phyloP scores from a whole-genome alignment of 2,797 vertebrate genomes.

The Setipinna tenuifilis region DNA sequence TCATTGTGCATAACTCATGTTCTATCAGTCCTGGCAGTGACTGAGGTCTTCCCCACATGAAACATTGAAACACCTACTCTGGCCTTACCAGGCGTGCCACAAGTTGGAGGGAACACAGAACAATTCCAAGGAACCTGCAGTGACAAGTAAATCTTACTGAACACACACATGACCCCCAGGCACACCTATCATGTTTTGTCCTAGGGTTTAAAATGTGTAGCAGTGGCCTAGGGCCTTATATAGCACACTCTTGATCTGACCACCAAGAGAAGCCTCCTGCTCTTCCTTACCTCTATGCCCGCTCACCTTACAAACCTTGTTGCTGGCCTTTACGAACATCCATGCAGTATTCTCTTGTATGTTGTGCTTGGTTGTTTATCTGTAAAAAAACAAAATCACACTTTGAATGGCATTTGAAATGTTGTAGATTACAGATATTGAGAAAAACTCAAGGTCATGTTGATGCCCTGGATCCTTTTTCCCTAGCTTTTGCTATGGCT shows the following conservation, averaged over 20 bases:
- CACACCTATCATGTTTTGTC: too few relatives aligned
- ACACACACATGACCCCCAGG: too few relatives aligned
- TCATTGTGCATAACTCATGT: background rate
- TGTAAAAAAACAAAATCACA: background rate
- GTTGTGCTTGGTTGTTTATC: background rate
- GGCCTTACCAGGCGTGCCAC: too few relatives aligned
- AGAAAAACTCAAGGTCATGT: constrained; percentile 13
- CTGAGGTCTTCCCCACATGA: background rate
- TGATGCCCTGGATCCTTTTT: background rate
- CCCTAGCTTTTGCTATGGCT: background rate
- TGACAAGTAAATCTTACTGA: too few relatives aligned
- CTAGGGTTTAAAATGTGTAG: too few relatives aligned
- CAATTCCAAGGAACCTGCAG: too few relatives aligned
- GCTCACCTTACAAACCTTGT: background rate
- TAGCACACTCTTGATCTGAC: background rate
- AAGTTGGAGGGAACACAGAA: too few relatives aligned
- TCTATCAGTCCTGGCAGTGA: background rate
- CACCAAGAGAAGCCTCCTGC: background rate
- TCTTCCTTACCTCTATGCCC: background rate
- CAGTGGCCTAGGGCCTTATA: background rate
- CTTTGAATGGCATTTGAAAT: background rate
- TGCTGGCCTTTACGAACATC: background rate
- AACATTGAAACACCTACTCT: background rate
- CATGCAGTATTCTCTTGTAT: background rate
- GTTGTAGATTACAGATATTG: background rate